phyloP scores from a whole-genome alignment of 2,113 vertebrate species.

The Manacus vitellinus region DNA sequence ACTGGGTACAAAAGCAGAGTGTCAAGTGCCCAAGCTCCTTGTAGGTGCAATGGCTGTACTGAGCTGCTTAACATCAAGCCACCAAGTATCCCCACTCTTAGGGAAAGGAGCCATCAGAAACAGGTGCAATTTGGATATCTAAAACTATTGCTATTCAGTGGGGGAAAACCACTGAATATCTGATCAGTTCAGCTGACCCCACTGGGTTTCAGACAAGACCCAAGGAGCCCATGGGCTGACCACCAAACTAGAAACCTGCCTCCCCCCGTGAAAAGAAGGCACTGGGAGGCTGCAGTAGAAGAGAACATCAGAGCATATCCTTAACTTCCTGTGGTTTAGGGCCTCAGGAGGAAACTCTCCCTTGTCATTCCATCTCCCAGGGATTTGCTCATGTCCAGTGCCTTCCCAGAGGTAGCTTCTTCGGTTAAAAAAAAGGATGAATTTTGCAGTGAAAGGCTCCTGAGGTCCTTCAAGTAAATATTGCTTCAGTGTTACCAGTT shows the following conservation, averaged over 20 bases:
- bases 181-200: background rate
- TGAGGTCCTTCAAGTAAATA: background rate
- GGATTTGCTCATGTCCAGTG: background rate
- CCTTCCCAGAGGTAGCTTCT: background rate
- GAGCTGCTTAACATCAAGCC: background rate
- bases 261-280: background rate
- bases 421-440: background rate
- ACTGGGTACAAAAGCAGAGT: background rate
- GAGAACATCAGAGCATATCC: background rate
- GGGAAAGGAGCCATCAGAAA: background rate
- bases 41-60: background rate
- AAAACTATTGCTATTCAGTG: background rate
- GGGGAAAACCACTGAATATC: fast-evolving
- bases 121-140: background rate
- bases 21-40: background rate
- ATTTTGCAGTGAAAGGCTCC: background rate
- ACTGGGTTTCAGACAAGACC: background rate
- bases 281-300: background rate
- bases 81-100: background rate
- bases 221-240: background rate
- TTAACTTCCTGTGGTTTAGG: background rate
- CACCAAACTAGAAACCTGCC: background rate
- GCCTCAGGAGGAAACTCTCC: background rate
- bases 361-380: background rate
- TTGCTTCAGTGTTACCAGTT: background rate